A percentile compares a stretch with the other conserved stretches of the same genome.
Conservation (phyloP, 2,888 invertebrate species). For the Dione vanillae region DNA sequence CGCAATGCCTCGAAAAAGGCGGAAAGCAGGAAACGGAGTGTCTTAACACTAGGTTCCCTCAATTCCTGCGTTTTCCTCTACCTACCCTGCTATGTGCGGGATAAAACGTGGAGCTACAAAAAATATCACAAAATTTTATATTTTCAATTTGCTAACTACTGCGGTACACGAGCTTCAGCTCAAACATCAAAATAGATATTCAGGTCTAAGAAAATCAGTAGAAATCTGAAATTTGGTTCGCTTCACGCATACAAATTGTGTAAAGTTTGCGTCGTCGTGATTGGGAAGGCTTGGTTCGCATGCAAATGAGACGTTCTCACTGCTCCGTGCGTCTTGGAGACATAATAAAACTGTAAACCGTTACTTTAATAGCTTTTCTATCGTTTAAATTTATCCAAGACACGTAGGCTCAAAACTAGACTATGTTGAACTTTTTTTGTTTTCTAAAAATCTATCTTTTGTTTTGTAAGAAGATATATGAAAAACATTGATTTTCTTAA, state of each 20-base stretch:
- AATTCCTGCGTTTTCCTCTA: no score
- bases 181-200: constrained; percentile 30
- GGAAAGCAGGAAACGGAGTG: no score
- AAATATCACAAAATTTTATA: background rate
- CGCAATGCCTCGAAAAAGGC: no score
- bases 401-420: no score
- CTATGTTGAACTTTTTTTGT: no score
- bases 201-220: constrained; percentile 38
- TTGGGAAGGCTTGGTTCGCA: constrained; percentile 24
- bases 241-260: constrained; percentile 31
- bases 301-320: constrained; percentile 23
- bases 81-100: background rate
- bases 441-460: no score
- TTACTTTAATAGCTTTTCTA: background rate
- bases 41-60: no score
- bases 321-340: constrained; percentile 5
- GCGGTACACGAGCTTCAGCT: background rate
- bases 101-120: background rate
- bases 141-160: background rate
- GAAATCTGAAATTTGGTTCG: constrained; percentile 32
- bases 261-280: constrained; percentile 28
- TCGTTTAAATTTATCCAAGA: background rate
- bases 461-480: no score
- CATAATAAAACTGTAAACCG: background rate
- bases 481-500: no score